phyloP scores from a whole-genome alignment of 2,113 vertebrate genomes.

The Ginglymostoma cirratum region DNA sequence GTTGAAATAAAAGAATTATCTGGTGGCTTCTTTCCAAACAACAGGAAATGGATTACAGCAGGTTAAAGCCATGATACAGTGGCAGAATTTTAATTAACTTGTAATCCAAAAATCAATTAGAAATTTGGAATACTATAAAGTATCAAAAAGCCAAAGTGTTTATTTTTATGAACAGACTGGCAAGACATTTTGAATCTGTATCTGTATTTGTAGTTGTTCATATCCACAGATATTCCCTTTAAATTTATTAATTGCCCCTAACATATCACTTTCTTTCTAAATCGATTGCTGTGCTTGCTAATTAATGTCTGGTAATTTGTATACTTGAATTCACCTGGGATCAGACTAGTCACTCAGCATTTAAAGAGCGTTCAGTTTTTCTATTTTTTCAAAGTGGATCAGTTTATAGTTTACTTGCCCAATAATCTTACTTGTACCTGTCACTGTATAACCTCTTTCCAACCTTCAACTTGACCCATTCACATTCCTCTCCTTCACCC shows the following conservation, averaged over 20 bases:
- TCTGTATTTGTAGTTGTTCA: background rate
- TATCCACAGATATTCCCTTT: background rate
- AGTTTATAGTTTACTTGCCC: too few relatives aligned
- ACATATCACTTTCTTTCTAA: too few relatives aligned
- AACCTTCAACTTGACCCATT: too few relatives aligned
- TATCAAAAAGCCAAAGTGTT: background rate
- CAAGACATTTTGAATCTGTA: background rate
- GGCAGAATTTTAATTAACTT: background rate
- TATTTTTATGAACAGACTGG: background rate
- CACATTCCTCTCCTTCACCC: too few relatives aligned
- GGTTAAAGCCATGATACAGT: background rate
- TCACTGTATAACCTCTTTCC: too few relatives aligned
- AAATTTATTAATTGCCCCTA: background rate
- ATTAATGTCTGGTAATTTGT: too few relatives aligned
- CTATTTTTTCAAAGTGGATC: too few relatives aligned
- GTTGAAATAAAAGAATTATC: background rate
- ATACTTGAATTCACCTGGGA: too few relatives aligned
- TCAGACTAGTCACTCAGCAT: too few relatives aligned
- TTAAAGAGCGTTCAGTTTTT: too few relatives aligned
- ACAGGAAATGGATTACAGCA: background rate
- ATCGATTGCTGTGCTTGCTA: too few relatives aligned
- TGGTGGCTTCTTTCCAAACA: background rate
- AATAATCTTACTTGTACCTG: too few relatives aligned
- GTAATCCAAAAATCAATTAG: background rate
- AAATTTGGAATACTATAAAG: background rate